Base-by-base conservation (phyloP, 2,113 vertebrate species). In the Heliornis fulica region DNA sequence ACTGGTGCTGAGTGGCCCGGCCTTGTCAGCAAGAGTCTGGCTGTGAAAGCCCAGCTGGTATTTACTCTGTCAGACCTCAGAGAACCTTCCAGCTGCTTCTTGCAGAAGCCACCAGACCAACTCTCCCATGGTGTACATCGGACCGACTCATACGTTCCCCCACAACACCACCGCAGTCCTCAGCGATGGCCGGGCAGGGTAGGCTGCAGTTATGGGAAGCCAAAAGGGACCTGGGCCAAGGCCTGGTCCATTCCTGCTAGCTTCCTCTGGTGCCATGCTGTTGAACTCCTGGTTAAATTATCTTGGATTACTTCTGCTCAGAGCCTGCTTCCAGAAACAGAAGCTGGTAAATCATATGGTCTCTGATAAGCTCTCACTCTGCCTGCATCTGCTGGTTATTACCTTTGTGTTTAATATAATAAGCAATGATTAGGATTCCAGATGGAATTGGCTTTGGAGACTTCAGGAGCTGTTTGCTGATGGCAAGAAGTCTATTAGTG, bases 351-450 rank as follows among this genome's bases (percentile, higher is more conserved):
- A 90, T 96, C 87, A 46, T 80, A 19, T 11, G 48, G 69, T 81
- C 87, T 61, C 74, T 83, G 74, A 72, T 83, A 75, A 92, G 74
- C 91, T 74, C 54, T 80, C 20, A 15, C 61, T 66, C 56, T 78
- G 65, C 51, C 77, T 85, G 41, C 86, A 92, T 93, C 87, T 1
- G 0, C 83, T 75, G n/a, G 46, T 81, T 89, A 95, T 89, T 94
- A 93, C 69, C 46, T 94, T 76, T 89, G 91, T 86, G 74, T 80
- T 94, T 95, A 94, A 85, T 94, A 68, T 78, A 96, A 96, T 92
- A 94, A 94, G 82, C 72, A 69, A 3, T 87, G 74, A 93, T 96
- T 92, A 95, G 81, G 63, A 94, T 96, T 94, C 92, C 83, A 77
- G 77, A 83, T 84, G 80, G 94, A 93, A 93, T 75, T 93, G 66